Evolutionary conservation across 2,888 invertebrate species (phyloP), one percentile per base, ranked within the genome.

Genomic region (Aspidiotus destructor): DNA sequence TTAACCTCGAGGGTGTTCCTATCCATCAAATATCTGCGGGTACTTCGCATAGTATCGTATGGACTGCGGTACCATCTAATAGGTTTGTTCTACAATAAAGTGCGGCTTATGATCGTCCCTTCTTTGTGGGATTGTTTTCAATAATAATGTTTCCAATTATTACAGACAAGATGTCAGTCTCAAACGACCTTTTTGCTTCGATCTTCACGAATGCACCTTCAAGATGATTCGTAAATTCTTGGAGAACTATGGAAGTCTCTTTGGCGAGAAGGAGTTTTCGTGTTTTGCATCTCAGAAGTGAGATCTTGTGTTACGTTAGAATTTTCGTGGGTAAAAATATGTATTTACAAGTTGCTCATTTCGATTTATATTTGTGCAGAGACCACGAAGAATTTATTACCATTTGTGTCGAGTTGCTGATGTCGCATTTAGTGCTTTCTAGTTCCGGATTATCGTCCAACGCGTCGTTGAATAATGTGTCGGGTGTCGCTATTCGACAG

Each of bases 1-100:
- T 81, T 41, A 82, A 82, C 1, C 74, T 85, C 17, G 81, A 81
- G 40, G 81, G 81, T 1, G 77, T 81, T 1, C 76, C 77, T 57
- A 78, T 85, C 54, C 78, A 82, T 72, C 84, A 84, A 75, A 83
- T 85, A 63, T 84, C 84, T 67, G 84, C 85, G 52, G 85, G 85
- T 68, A 84, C 84, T 1, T 83, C 83, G 0, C 85, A 85, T 75
- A 83, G 83, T 58, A 76, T 84, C 41, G 84, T 83, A 2, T 84
- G 84, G 83, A 85, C 84, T 0, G 77, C 80, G 2, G 72, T 77
- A 16, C 80, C 81, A 0, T 74, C 76, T 9, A 80, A 80, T 73
- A 78, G 76, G 73, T 75, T 68, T 60, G 73, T 71, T 28, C 2
- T 1, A 28, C 28, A 28, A 28, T 28, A 28, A 1, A 3, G 28